phyloP scores from a whole-genome alignment of 1,140 invertebrate genomes.

The Papilio machaon region DNA sequence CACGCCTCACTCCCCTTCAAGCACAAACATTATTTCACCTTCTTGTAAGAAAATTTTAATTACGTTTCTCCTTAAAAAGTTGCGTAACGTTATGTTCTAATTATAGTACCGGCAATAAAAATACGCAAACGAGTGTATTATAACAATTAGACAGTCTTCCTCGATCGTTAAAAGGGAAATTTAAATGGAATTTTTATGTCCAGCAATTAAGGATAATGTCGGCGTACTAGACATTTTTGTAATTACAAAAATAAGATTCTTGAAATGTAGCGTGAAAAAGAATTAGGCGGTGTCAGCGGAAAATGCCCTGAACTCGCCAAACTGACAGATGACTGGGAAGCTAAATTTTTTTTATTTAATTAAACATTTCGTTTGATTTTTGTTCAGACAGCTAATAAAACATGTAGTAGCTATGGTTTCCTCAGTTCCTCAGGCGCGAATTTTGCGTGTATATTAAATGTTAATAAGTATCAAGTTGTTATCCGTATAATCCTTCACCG shows the following conservation, averaged over 20 bases:
- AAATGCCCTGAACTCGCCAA: slow-evolving; percentile 70
- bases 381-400: not conserved
- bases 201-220: slow-evolving; percentile 82
- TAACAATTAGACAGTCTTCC: slow-evolving; percentile 81
- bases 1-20: slow-evolving; percentile 46
- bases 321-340: slow-evolving; percentile 63
- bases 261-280: slow-evolving; percentile 82
- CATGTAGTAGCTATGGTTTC: no score
- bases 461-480: no score
- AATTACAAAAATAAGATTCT: slow-evolving; percentile 82
- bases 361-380: slow-evolving; percentile 36
- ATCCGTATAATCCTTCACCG: no score
- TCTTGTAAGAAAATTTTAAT: slow-evolving; percentile 73
- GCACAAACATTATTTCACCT: slow-evolving; percentile 68
- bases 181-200: slow-evolving; percentile 83
- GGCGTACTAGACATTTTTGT: slow-evolving; percentile 81
- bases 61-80: slow-evolving; percentile 69
- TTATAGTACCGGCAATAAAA: slow-evolving; percentile 81
- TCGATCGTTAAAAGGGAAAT: slow-evolving; percentile 81
- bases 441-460: no score
- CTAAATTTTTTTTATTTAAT: slow-evolving; percentile 46
- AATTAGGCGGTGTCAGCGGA: slow-evolving; percentile 76
- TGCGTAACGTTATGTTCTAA: slow-evolving; percentile 78
- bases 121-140: slow-evolving; percentile 82
- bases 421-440: no score